Conservation (phyloP, 1,140 invertebrate species). For the Mylabris phalerata region DNA sequence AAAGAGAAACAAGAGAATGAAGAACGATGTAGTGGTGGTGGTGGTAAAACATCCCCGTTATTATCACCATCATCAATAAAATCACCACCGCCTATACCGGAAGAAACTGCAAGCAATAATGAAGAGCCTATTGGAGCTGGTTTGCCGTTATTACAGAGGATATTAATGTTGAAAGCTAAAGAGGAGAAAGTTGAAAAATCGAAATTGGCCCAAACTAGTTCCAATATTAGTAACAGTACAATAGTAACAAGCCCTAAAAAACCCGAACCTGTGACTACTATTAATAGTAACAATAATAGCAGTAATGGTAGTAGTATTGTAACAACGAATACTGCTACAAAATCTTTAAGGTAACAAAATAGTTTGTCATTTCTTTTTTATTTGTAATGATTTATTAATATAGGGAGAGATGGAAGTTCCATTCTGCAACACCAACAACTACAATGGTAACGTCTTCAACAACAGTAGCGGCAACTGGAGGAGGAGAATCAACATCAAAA, state of each 20-base stretch:
- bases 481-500: neutral
- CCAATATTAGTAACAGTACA: neutral
- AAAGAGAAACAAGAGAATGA: constrained; percentile 76
- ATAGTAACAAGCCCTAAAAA: neutral
- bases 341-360: neutral
- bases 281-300: neutral
- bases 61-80: constrained; percentile 43
- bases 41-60: constrained; percentile 40
- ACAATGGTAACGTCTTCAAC: constrained; percentile 12
- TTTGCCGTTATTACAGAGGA: constrained; percentile 69
- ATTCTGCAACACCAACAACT: neutral
- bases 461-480: constrained; percentile 2
- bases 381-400: no score
- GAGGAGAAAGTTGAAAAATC: constrained; percentile 55
- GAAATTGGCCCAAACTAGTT: neutral
- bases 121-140: constrained; percentile 59
- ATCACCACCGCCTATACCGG: constrained; percentile 38
- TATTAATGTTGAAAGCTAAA: constrained; percentile 72
- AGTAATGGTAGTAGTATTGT: neutral
- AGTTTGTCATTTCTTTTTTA: neutral
- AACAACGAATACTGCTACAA: neutral
- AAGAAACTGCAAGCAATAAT: constrained; percentile 42
- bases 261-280: neutral
- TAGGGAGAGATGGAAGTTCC: no score
- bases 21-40: constrained; percentile 16